phyloP scores from a whole-genome alignment of 2,797 vertebrate genomes.

The Myripristis murdjan region DNA sequence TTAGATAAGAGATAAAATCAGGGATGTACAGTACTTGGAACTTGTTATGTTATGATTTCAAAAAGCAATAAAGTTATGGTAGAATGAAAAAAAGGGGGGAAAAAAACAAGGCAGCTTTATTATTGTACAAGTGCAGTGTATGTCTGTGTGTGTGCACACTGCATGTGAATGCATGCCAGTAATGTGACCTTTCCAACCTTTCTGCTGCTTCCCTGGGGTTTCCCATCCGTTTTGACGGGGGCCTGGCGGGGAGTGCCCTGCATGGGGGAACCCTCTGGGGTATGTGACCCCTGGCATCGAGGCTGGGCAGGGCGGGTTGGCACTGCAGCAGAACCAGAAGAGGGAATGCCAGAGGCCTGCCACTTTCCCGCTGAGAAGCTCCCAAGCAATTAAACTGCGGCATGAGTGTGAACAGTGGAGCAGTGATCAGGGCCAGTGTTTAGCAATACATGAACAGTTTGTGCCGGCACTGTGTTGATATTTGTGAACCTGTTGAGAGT shows the following conservation, averaged over 20 bases:
- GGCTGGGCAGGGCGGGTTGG: slow-evolving; percentile 63
- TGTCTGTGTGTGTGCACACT: not conserved
- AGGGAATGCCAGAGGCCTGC: slow-evolving; percentile 73
- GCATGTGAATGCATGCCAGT: slow-evolving; percentile 40
- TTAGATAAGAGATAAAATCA: slow-evolving; percentile 1
- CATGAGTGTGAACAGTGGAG: slow-evolving; percentile 37
- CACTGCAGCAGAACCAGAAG: slow-evolving; percentile 62
- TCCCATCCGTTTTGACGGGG: slow-evolving; percentile 74
- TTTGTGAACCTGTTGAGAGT: slow-evolving; percentile 35
- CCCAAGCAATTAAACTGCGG: slow-evolving; percentile 73
- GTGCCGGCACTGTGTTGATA: slow-evolving; percentile 39
- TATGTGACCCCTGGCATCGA: slow-evolving; percentile 70
- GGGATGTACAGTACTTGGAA: not conserved
- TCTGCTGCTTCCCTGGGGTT: slow-evolving; percentile 67
- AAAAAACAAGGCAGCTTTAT: not conserved
- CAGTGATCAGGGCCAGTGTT: slow-evolving; percentile 42
- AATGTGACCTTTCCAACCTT: slow-evolving; percentile 76
- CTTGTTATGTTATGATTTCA: not conserved
- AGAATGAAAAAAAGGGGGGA: not conserved
- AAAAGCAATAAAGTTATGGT: slow-evolving; percentile 4
- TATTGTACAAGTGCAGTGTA: not conserved
- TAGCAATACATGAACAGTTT: slow-evolving; percentile 44
- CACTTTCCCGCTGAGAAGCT: slow-evolving; percentile 74
- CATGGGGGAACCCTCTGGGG: slow-evolving; percentile 75
- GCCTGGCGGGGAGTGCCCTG: slow-evolving; percentile 65